These are phyloP conservation scores for Diarsia mendica DNA, from an alignment of 2,888 invertebrate genomes.

Conservation along the genomic window DNA sequence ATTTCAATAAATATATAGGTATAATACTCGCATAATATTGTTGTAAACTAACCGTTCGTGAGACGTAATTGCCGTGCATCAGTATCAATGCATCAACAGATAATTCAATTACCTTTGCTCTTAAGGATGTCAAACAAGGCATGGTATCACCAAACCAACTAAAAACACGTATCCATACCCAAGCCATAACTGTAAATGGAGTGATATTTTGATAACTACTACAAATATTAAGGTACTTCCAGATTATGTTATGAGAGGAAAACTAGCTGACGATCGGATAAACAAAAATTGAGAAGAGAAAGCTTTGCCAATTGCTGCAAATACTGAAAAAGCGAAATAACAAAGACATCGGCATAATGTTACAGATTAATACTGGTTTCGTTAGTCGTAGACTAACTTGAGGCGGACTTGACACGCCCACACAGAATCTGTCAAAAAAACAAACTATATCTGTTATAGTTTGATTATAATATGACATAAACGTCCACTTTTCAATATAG, in stretches of 20 bases:
- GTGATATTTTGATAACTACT: neutral
- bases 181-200: neutral
- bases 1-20: neutral
- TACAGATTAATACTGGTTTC: neutral
- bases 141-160: neutral
- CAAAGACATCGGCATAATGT: too few relatives aligned
- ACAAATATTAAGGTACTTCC: neutral
- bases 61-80: neutral
- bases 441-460: too few relatives aligned
- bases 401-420: too few relatives aligned
- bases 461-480: too few relatives aligned
- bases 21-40: neutral
- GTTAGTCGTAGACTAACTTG: too few relatives aligned
- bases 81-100: neutral
- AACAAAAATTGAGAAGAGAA: neutral
- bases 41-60: neutral
- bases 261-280: neutral
- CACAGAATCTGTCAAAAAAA: too few relatives aligned
- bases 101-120: neutral
- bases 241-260: neutral
- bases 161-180: neutral
- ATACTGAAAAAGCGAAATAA: neutral
- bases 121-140: neutral
- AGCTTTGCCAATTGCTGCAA: neutral
- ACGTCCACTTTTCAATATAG: too few relatives aligned